A percentile compares a stretch with the other conserved stretches of the same genome.
These are phyloP conservation scores for Patella vulgata DNA, from an alignment of 1,140 invertebrate genomes.

Conservation along the genomic window DNA sequence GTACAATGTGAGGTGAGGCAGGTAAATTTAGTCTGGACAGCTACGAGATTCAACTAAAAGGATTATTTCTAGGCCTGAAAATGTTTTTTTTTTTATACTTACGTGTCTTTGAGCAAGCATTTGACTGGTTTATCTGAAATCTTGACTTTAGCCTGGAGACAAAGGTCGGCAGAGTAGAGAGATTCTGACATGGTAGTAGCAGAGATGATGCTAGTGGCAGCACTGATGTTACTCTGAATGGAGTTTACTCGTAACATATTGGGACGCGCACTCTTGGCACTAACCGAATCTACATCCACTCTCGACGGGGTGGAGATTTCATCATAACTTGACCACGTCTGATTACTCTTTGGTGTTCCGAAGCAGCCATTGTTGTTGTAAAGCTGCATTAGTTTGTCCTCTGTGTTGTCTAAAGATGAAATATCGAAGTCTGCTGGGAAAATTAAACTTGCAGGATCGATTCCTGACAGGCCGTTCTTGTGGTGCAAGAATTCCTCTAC, in stretches of 20 bases:
- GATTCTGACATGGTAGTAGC: slow-evolving; percentile 32
- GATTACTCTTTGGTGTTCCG: slow-evolving; percentile 29
- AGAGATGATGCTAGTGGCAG: slow-evolving; percentile 17
- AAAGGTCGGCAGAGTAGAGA: slow-evolving; percentile 57
- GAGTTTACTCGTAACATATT: neutral
- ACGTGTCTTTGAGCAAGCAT: slow-evolving; percentile 65
- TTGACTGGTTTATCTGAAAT: slow-evolving; percentile 69
- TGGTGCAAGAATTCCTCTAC: too few species aligned
- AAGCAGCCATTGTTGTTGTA: slow-evolving; percentile 47
- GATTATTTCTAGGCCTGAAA: too few species aligned
- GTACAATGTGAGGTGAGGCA: too few species aligned
- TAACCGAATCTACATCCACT: slow-evolving; percentile 24
- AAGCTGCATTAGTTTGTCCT: slow-evolving; percentile 31
- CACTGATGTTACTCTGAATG: slow-evolving; percentile 2
- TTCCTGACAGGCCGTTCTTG: too few species aligned
- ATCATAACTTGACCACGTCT: slow-evolving; percentile 59
- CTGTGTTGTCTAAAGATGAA: slow-evolving; percentile 20
- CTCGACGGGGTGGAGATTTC: slow-evolving; percentile 55
- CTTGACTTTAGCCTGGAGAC: slow-evolving; percentile 64
- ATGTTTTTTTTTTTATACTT: too few species aligned
- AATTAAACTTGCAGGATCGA: slow-evolving; percentile 16
- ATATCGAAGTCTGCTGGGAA: slow-evolving; percentile 18
- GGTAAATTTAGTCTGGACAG: too few species aligned
- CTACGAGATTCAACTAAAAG: too few species aligned
- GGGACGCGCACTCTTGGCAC: neutral